These are phyloP conservation scores for Drosophila antonietae DNA, from an alignment of 2,888 invertebrate species.

Conservation along the genomic window DNA sequence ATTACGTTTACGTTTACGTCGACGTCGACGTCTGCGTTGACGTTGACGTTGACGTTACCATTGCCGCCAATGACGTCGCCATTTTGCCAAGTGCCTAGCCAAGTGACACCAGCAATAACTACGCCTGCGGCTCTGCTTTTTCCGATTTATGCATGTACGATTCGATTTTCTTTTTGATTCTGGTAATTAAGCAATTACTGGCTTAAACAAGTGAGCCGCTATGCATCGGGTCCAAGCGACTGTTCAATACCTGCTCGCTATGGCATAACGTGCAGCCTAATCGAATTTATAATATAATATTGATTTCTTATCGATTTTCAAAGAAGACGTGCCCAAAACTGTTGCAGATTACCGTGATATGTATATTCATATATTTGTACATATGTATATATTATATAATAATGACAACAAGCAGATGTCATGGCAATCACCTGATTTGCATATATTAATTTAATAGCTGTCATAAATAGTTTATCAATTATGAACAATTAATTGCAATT, in stretches of 20 bases:
- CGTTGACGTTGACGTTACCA: background rate
- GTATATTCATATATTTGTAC: too few relatives aligned
- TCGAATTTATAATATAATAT: background rate
- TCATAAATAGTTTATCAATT: constrained; percentile 1
- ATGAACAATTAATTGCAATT: background rate
- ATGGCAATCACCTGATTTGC: background rate
- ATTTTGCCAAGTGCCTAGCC: constrained; percentile 8
- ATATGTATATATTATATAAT: background rate
- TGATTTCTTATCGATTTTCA: background rate
- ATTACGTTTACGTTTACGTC: constrained; percentile 31
- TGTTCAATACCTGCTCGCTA: background rate
- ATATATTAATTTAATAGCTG: constrained; percentile 1
- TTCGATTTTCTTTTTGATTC: constrained; percentile 25
- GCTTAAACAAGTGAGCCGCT: background rate
- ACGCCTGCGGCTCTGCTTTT: constrained; percentile 6
- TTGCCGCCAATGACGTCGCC: constrained; percentile 29
- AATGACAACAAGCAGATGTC: background rate
- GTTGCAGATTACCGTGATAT: background rate
- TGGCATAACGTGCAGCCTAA: background rate
- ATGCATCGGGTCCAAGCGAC: background rate
- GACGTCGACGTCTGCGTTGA: background rate
- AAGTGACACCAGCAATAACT: constrained; percentile 1
- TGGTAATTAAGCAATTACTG: constrained; percentile 22
- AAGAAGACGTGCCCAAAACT: background rate
- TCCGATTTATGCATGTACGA: constrained; percentile 9